Base-by-base conservation (phyloP, 2,888 invertebrate species). In the Miltochrista miniata region DNA sequence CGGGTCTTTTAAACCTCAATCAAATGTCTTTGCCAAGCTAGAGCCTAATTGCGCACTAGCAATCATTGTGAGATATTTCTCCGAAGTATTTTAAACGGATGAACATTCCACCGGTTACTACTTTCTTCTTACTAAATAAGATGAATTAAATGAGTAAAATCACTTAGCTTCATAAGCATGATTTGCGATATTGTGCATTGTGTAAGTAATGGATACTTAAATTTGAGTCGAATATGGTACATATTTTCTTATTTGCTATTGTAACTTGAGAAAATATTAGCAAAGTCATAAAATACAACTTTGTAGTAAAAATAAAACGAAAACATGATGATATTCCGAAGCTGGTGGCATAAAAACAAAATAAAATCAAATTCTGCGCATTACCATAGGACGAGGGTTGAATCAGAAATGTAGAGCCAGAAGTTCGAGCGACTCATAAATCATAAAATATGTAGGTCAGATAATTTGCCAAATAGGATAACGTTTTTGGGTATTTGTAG, bases 341-440 rank as follows among this genome's bases (percentile, higher is more conserved):
- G 18, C 33, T 40, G 48, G n/a, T 42, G 46, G 56, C 56, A 66
- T 71, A 72, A 75, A 76, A 74, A 70, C 62, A 78, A 73, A 64
- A 72, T 69, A 66, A 70, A 72, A 72, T 72, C 72, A 70, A 64
- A 70, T 70, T 72, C 61, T 46, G 55, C 58, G 61, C 61, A 66
- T 74, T 68, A 68, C 59, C 53, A 54, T 55, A 55, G 71, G 59
- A 82, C 76, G 79, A 81, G 82, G 80, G 81, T 65, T 51, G 79
- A 74, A 81, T 82, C 61, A 58, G 52, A 53, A 59, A 57, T 59
- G 50, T 47, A 51, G 49, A 45, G 18, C 44, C 36, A 47, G 48
- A 46, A 37, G 53, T 61, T 60, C 55, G 65, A 54, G 56, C 64
- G 56, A 58, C 56, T 51, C 54, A 61, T 61, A 59, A 61, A 59